Evolutionary conservation across 2,113 vertebrate genomes (phyloP), one percentile per base, ranked within the genome.

Genomic region (Nothobranchius furzeri): DNA sequence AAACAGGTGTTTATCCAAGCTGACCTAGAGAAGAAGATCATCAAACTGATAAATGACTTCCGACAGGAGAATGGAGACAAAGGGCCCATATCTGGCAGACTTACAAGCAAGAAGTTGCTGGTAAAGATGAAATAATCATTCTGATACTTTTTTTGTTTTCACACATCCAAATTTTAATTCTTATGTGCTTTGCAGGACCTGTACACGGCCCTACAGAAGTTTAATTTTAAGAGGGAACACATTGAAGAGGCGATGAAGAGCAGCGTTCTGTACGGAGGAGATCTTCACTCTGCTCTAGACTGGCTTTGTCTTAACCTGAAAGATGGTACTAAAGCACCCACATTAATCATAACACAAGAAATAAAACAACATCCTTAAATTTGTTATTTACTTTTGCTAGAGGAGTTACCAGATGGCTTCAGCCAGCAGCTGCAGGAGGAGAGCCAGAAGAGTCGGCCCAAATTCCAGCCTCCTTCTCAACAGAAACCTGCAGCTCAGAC

Each of bases 231-330:
- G 79, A 93, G 94, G 11, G 95, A 97, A 14, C 95, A 99, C 84
- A 96, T 99, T 42, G 98, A 99, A 82, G 95, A 98, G 82, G 95
- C 98, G 10, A 99, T 99, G 98, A 98, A 95, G 84, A 97, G 94
- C 73, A 97, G 96, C 1, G 90, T 99, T 56, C 81, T 98, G 8
- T 93, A 95, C 9, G 98, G 98, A 57, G 98, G 98, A 7, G 98
- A 99, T 86, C 95, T 99, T 64, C 96, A 96, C 87, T 98, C 98
- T 63, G 98, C 98, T 2, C 94, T 99, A 48, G 98, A 99, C 30
- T 99, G 98, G 98, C 95, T 99, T 55, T 99, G 97, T 88, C 93
- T 99, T 60, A 99, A 98, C 67, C 96, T 99, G 59, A 92, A 91
- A 62, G 95, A 99, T 30, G 95, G 98, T 99, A 92, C 90, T 64